Evolutionary conservation across 2,797 vertebrate species (phyloP).

Genomic region (Muraenolepis orangiensis): DNA sequence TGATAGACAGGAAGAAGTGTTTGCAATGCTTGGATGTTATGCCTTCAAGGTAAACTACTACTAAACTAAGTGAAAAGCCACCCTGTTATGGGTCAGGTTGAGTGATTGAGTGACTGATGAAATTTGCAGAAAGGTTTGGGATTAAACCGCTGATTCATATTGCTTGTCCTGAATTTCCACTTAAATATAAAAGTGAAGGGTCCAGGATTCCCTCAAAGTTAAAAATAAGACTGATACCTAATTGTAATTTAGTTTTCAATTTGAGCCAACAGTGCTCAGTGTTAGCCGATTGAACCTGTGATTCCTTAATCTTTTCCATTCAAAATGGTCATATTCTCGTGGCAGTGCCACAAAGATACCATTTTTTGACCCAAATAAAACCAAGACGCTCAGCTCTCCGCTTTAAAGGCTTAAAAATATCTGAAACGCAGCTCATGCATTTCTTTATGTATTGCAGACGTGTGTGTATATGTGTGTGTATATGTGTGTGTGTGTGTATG

Average conservation of each 20-base stretch:
- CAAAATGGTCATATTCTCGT: conserved; percentile 22
- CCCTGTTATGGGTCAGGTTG: conserved; percentile 14
- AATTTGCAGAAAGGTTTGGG: conserved; percentile 22
- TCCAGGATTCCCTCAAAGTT: conserved; percentile 54
- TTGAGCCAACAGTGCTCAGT: conserved; percentile 43
- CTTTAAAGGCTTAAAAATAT: conserved; percentile 72
- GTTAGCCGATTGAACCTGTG: conserved; percentile 46
- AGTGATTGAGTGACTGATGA: conserved; percentile 36
- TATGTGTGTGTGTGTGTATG: conserved; percentile 30
- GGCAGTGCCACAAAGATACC: conserved; percentile 54
- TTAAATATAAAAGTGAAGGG: conserved; percentile 55
- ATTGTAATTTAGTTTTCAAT: conserved; percentile 40
- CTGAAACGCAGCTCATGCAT: conserved; percentile 81
- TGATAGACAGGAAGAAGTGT: conserved; percentile 19
- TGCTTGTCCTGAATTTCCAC: conserved; percentile 59
- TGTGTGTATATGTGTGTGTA: conserved; percentile 57
- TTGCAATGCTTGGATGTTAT: conserved; percentile 39
- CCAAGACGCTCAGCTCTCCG: conserved; percentile 63
- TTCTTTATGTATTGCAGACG: conserved; percentile 78
- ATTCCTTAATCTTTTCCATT: conserved; percentile 30
- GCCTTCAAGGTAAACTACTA: conserved; percentile 66
- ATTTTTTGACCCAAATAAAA: conserved; percentile 65
- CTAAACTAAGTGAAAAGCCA: conserved; percentile 18
- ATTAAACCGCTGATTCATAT: conserved; percentile 60
- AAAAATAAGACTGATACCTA: conserved; percentile 50